phyloP scores from a whole-genome alignment of 2,113 vertebrate species.

The Pseudolaguvia tuberculata region DNA sequence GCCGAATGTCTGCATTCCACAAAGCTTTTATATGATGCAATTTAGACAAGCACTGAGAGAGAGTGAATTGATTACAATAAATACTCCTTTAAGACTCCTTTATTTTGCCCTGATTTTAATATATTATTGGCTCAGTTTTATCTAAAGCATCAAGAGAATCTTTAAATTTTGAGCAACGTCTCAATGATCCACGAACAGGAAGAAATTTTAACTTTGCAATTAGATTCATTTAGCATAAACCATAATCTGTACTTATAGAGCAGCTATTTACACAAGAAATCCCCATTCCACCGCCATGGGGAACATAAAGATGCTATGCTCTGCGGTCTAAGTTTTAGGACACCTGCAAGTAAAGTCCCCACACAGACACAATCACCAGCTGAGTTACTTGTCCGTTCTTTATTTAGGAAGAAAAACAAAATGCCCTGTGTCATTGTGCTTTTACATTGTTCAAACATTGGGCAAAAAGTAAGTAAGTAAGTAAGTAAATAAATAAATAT shows the following conservation, averaged over 20 bases:
- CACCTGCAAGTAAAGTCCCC: not conserved
- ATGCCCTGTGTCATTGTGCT: conserved; percentile 78
- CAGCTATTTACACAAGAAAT: not conserved
- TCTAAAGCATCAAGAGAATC: not conserved
- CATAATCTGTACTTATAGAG: not conserved
- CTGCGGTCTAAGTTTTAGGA: not conserved
- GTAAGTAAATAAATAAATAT: not conserved
- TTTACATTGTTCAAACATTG: conserved; percentile 72
- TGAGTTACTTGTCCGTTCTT: conserved; percentile 60
- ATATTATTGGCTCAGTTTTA: not conserved
- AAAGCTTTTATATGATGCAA: not conserved
- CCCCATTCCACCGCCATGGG: not conserved
- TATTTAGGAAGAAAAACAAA: conserved; percentile 78
- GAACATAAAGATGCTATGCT: not conserved
- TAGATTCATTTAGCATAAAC: not conserved
- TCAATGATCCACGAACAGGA: not conserved
- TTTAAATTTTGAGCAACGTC: not conserved
- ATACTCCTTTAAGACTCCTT: not conserved
- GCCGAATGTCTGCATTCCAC: not conserved
- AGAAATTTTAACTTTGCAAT: not conserved
- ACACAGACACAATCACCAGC: conserved; percentile 48
- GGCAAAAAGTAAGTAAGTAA: too few relatives aligned
- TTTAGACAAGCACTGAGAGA: not conserved
- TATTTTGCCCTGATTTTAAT: not conserved
- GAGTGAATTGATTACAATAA: not conserved